Evolutionary conservation across 2,888 invertebrate genomes (phyloP), one percentile per base, ranked within the genome.

Genomic region (Callinectes sapidus): DNA sequence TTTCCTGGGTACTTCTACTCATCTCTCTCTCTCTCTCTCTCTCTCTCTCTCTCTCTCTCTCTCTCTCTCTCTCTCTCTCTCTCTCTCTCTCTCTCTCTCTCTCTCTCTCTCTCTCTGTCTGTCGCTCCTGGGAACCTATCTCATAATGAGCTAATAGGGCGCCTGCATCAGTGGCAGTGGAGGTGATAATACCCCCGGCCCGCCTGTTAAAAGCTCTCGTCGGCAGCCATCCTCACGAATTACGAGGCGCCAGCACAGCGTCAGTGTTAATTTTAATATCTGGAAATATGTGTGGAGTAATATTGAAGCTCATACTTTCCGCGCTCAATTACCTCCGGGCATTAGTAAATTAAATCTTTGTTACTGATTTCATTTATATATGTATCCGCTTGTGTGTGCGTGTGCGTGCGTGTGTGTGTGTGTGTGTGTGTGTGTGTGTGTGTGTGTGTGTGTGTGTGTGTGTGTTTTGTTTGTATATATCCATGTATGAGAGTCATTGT

Each of bases 281-380:
- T 81, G 32, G 81, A 81, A 81, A 81, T 32, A 81, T 35, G 71
- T 71, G 71, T 71, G 71, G n/a, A 71, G 71, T 71, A 71, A 71
- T 71, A 71, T 71, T 71, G 71, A 71, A 71, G 71, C 87, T 87
- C 87, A 39, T 87, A 48, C 48, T 23, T 87, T 39, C 87, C 42
- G 48, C 42, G 87, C 87, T 87, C 87, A 87, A 87, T 87, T 87
- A 87, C 87, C 87, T 18, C 71, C 54, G 42, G 48, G 87, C 87
- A 87, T 87, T 87, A 87, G 87, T 87, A 87, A 87, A 87, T 87
- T 87, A 87, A 87, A 87, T 39, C 87, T 48, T 87, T 87, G 71
- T 71, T 71, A 71, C 71, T 71, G 71, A 71, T 71, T 71, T 71
- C 71, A 71, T 71, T 71, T 28, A 71, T 71, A 71, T 71, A 2